A percentile compares a stretch with the other conserved stretches of the same genome.
Conservation (phyloP, 2,113 vertebrate species). For the Dascyllus trimaculatus region DNA sequence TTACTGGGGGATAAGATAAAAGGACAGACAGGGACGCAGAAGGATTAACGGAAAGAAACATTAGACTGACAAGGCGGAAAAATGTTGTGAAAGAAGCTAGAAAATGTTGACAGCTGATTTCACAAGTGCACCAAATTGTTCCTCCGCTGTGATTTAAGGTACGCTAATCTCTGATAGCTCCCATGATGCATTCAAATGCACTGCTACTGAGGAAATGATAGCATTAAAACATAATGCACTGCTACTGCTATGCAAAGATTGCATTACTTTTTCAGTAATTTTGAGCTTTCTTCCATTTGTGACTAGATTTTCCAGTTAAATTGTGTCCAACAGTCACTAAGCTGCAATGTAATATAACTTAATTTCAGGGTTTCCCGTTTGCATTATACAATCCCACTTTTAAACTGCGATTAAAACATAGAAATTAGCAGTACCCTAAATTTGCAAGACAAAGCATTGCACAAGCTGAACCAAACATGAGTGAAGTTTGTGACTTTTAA, state of each 20-base stretch:
- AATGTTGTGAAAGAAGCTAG: not conserved
- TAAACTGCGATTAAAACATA: too few species aligned
- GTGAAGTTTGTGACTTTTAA: too few species aligned
- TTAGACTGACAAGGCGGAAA: constrained; percentile 46
- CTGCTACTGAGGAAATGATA: not conserved
- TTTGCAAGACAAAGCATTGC: too few species aligned
- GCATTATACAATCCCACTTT: too few species aligned
- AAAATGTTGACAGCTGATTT: constrained; percentile 3
- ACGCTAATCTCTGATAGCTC: not conserved
- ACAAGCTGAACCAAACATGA: too few species aligned
- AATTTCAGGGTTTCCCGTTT: too few species aligned
- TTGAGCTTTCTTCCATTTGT: not conserved
- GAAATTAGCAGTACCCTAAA: not conserved
- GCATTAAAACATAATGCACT: too few species aligned
- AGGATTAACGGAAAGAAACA: constrained; percentile 20
- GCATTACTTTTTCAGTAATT: not conserved
- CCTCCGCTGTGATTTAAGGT: not conserved
- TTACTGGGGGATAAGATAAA: constrained; percentile 6
- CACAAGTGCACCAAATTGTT: constrained; percentile 11
- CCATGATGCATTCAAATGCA: not conserved
- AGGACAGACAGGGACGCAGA: constrained; percentile 8
- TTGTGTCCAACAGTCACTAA: not conserved
- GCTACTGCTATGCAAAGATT: not conserved
- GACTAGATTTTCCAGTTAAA: not conserved
- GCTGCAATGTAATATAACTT: not conserved